These are phyloP conservation scores for Ormyrus nitidulus DNA, from an alignment of 2,888 invertebrate species.

Conservation along the genomic window DNA sequence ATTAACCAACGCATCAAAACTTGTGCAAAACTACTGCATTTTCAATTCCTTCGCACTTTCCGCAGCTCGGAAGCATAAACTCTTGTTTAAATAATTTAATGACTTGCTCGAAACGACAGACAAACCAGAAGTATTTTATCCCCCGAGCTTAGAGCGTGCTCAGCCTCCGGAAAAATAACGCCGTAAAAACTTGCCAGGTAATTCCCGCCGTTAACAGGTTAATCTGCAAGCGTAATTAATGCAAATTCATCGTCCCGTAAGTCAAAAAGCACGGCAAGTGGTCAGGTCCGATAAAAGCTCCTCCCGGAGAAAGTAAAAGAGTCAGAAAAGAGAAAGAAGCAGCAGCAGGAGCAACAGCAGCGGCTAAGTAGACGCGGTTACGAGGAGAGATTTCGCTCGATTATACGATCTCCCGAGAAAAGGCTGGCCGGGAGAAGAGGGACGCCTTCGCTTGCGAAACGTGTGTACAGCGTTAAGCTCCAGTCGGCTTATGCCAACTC, in stretches of 20 bases:
- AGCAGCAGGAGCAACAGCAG: background rate
- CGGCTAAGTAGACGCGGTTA: background rate
- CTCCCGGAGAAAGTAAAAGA: conserved; percentile 46
- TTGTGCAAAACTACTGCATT: no score
- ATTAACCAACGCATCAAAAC: no score
- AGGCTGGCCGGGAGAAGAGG: background rate
- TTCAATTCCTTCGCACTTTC: no score
- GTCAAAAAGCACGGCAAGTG: conserved; percentile 9
- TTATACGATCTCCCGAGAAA: conserved; percentile 20
- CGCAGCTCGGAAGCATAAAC: no score
- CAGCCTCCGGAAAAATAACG: no score
- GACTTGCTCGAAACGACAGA: no score
- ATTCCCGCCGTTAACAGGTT: no score
- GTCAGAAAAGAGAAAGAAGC: conserved; percentile 30
- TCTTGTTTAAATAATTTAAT: no score
- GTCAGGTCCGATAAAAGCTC: conserved; percentile 18
- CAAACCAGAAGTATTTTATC: no score
- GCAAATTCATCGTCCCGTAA: background rate
- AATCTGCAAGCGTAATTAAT: background rate
- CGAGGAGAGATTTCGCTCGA: background rate
- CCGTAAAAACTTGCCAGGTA: no score
- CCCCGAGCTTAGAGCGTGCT: no score
- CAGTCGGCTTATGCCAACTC: conserved; percentile 28
- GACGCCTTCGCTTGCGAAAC: conserved; percentile 36
- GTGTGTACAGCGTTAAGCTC: conserved; percentile 15